Evolutionary conservation across 2,888 invertebrate genomes (phyloP), one percentile per base, ranked within the genome.

Genomic region (Dolichopus griseipennis): DNA sequence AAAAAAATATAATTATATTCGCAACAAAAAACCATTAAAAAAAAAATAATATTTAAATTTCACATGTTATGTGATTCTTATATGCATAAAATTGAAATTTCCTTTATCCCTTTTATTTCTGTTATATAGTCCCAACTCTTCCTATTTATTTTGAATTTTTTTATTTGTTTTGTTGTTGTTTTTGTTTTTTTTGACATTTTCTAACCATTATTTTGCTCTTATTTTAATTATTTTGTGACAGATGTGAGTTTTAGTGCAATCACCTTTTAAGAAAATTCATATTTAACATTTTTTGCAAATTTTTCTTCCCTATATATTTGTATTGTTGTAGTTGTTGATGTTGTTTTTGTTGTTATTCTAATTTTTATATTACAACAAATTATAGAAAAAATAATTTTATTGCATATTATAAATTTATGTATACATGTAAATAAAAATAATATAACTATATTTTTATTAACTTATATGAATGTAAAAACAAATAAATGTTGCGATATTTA

Each of bases 201-300:
- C 41, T 52, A 52, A 52, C 18, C 9, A 18, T 52, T 18, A 18
- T 52, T 52, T n/a, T 52, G 18, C 15, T 52, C 52, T 52, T 15
- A 18, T 52, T 52, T 52, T 52, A 52, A 52, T 52, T 52, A 52
- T 52, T 52, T 52, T 52, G 52, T 52, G 52, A 52, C 52, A 52
- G 52, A 52, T 52, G 52, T 52, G 52, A 52, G 52, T 52, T 52
- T 27, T 12, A 52, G 52, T 52, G 52, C 52, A 52, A 52, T 52
- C 52, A 15, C 52, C 52, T 52, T 52, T 52, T 15, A 52, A 52
- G n/a, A 15, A 52, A 10, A 37, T 37, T 37, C 37, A 37, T 37
- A 7, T 37, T 37, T 37, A 37, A 7, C 37, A 9, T 37, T 34
- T n/a, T n/a, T 27, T 27, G 27, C 27, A 27, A 27, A 4, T 27